These are phyloP conservation scores for Myotis brandtii DNA, from an alignment of 2,113 vertebrate species.

Conservation along the genomic window DNA sequence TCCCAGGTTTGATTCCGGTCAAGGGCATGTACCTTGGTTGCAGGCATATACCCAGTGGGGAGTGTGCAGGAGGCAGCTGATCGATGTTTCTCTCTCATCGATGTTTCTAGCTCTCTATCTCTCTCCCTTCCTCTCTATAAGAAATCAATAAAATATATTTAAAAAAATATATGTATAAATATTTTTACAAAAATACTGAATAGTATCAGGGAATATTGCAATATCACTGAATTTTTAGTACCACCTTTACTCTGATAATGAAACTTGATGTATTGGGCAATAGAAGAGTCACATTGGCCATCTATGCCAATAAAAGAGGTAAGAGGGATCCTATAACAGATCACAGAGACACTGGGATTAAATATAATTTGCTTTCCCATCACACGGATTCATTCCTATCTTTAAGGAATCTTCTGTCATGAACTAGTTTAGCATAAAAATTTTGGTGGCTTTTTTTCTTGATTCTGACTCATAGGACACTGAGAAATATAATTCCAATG, in stretches of 20 bases:
- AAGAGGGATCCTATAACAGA: background rate
- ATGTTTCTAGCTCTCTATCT: no score
- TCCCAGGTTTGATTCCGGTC: no score
- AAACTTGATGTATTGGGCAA: background rate
- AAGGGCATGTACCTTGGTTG: no score
- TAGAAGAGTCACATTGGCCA: background rate
- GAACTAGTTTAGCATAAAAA: background rate
- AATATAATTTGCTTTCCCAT: background rate
- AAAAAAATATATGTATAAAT: background rate
- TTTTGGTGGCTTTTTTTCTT: conserved; percentile 45
- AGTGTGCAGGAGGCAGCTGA: no score
- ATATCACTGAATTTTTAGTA: background rate
- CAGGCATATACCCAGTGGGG: no score
- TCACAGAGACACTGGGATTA: background rate
- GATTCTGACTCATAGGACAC: background rate
- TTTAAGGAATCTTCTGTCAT: conserved; percentile 17
- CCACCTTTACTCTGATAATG: background rate
- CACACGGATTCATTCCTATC: background rate
- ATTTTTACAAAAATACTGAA: background rate
- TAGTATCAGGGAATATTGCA: background rate
- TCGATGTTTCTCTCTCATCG: no score
- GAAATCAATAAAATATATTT: no score
- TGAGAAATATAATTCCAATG: conserved; percentile 50
- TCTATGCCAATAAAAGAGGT: background rate
- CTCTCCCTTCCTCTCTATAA: no score